Evolutionary conservation across 2,888 invertebrate genomes (phyloP).

Genomic region (Oeneis ivallda): DNA sequence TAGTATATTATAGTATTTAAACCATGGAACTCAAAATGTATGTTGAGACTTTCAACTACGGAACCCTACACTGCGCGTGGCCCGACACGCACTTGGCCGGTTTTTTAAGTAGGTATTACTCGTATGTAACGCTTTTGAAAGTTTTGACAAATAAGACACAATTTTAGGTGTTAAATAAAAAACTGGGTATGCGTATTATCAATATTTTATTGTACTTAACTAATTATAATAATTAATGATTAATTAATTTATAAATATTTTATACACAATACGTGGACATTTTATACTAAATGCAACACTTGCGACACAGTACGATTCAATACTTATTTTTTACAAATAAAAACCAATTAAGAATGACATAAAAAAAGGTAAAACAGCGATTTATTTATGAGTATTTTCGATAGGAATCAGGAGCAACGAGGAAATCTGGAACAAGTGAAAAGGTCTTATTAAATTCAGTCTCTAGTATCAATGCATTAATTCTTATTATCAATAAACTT

Average conservation of each 20-base stretch:
- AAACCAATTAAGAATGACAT: not conserved
- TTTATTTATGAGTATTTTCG: not conserved
- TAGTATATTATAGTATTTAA: too few relatives aligned
- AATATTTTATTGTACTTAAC: conserved; percentile 2
- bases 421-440: conserved; percentile 47
- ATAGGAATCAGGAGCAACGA: conserved; percentile 13
- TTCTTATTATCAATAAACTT: not conserved
- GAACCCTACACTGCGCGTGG: too few relatives aligned
- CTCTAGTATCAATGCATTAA: not conserved
- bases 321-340: not conserved
- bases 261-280: conserved; percentile 5
- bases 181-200: not conserved
- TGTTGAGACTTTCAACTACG: too few relatives aligned
- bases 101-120: too few relatives aligned
- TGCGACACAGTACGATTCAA: not conserved
- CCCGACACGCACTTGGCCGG: too few relatives aligned
- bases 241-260: not conserved
- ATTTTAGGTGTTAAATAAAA: not conserved
- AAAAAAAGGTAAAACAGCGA: not conserved
- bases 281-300: not conserved
- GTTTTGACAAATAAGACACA: too few relatives aligned
- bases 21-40: too few relatives aligned
- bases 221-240: too few relatives aligned
- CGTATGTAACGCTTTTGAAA: too few relatives aligned
- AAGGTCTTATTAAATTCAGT: conserved; percentile 27